These are phyloP conservation scores for Congeria kusceri DNA, from an alignment of 2,888 invertebrate species.

Conservation along the genomic window DNA sequence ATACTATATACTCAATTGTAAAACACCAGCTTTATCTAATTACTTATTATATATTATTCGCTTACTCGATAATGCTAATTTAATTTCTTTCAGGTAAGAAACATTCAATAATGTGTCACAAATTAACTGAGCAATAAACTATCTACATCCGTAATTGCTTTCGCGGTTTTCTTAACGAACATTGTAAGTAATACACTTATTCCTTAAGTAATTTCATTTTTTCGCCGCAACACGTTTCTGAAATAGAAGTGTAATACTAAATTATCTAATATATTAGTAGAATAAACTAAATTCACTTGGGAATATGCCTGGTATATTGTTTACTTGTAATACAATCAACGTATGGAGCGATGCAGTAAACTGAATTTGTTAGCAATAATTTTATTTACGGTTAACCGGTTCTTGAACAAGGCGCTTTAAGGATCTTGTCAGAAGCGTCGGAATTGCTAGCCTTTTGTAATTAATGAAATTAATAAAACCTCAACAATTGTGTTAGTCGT, in stretches of 20 bases:
- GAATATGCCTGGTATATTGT: conserved; percentile 46
- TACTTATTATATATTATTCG: neutral
- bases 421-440: conserved; percentile 41
- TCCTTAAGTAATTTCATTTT: conserved; percentile 69
- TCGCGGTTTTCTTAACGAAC: conserved; percentile 46
- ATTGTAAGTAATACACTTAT: conserved; percentile 57
- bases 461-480: conserved; percentile 71
- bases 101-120: conserved; percentile 10
- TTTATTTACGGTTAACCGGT: conserved; percentile 72
- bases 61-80: neutral
- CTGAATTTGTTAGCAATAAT: conserved; percentile 71
- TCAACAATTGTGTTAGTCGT: too few species aligned
- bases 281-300: conserved; percentile 46
- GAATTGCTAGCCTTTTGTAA: conserved; percentile 33
- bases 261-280: conserved; percentile 54
- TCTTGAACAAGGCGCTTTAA: conserved; percentile 53
- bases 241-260: conserved; percentile 50
- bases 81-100: neutral
- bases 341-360: conserved; percentile 44
- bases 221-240: conserved; percentile 57
- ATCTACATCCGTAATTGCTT: conserved; percentile 6
- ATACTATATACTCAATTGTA: conserved; percentile 7
- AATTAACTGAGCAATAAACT: conserved; percentile 11
- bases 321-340: conserved; percentile 47
- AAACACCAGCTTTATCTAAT: neutral